Conservation (phyloP, 2,797 vertebrate species). For the Micrastur ruficollis region DNA sequence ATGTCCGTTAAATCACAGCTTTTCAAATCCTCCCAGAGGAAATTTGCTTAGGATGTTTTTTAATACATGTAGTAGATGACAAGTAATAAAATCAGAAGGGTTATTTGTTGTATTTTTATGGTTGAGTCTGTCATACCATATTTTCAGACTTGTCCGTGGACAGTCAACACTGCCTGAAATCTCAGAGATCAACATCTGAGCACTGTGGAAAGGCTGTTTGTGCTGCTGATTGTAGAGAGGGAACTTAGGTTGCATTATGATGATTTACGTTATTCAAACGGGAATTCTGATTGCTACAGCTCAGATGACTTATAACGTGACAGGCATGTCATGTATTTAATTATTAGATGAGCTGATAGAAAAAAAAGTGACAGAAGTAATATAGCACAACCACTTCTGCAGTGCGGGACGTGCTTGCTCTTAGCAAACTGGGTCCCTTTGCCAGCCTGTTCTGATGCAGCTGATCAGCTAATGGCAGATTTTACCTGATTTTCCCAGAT, state of each 20-base stretch:
- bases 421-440: neutral
- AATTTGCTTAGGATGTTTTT: neutral
- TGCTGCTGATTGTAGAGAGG: neutral
- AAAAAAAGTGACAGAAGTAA: neutral
- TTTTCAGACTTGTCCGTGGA: slow-evolving; percentile 1
- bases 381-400: neutral
- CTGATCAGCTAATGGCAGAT: neutral
- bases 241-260: neutral
- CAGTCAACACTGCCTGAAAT: neutral
- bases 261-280: neutral
- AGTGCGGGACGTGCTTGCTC: fast-evolving
- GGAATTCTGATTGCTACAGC: neutral
- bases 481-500: neutral
- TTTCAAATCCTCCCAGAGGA: slow-evolving; percentile 33
- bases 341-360: neutral
- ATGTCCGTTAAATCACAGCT: slow-evolving; percentile 21
- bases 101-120: slow-evolving; percentile 39
- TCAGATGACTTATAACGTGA: neutral
- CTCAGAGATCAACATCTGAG: neutral
- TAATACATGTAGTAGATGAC: neutral
- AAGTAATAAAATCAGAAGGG: slow-evolving; percentile 23
- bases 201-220: neutral
- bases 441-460: neutral
- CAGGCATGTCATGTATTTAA: neutral
- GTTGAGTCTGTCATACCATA: neutral